Conservation (phyloP, 1,140 invertebrate species). For the Dysdera silvatica region DNA sequence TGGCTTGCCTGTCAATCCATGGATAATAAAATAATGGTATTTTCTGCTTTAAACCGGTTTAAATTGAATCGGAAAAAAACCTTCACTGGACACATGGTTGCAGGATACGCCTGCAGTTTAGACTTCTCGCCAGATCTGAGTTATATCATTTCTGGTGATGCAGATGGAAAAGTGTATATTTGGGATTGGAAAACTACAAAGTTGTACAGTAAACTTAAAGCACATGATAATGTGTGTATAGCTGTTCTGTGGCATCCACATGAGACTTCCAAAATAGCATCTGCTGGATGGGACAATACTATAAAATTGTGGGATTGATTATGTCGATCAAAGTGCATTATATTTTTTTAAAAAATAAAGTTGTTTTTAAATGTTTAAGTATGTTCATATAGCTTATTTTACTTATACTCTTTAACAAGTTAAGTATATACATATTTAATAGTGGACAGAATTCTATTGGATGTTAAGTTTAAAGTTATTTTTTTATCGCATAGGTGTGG, state of each 20-base stretch:
- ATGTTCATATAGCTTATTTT: too few species aligned
- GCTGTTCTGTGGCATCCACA: conserved; percentile 95
- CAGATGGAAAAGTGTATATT: conserved; percentile 95
- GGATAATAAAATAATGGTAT: conserved; percentile 98
- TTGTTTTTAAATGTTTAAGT: too few species aligned
- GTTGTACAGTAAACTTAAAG: conserved; percentile 94
- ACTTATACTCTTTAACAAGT: too few species aligned
- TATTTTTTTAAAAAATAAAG: too few species aligned
- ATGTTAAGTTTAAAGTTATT: too few species aligned
- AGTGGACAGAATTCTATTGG: too few species aligned
- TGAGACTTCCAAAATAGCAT: conserved; percentile 90
- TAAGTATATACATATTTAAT: too few species aligned
- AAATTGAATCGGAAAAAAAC: conserved; percentile 97
- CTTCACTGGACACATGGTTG: conserved; percentile 97
- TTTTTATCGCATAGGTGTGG: too few species aligned
- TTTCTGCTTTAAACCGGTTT: conserved; percentile 92
- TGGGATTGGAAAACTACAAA: conserved; percentile 99
- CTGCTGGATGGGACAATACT: conserved; percentile 95
- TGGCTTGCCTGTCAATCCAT: conserved; percentile 99
- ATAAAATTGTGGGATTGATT: conserved; percentile 99
- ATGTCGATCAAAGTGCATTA: too few species aligned
- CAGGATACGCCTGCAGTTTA: conserved; percentile 93
- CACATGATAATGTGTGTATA: conserved; percentile 96
- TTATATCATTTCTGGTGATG: conserved; percentile 97
- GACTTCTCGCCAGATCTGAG: conserved; percentile 99